These are phyloP conservation scores for Brachyhypopomus gauderio DNA, from an alignment of 2,113 vertebrate species.

Conservation along the genomic window DNA sequence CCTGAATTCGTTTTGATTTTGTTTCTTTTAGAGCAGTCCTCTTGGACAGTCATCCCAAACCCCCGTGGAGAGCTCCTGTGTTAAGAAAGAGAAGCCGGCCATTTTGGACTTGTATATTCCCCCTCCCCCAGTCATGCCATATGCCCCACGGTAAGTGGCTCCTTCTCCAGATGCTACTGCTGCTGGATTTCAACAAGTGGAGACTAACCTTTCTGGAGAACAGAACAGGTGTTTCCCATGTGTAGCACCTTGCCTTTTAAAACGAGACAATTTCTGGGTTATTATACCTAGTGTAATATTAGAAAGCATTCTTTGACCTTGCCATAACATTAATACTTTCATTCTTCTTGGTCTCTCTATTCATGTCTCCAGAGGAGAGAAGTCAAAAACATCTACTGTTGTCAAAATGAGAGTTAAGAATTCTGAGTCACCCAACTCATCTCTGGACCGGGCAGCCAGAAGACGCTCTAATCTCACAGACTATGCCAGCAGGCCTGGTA, in stretches of 20 bases:
- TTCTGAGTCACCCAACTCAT: conserved; percentile 87
- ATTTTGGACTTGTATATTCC: conserved; percentile 89
- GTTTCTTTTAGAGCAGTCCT: conserved; percentile 72
- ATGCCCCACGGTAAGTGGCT: conserved; percentile 81
- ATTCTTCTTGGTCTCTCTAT: neutral
- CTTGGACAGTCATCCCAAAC: conserved; percentile 72
- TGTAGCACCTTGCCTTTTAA: neutral
- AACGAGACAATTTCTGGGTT: neutral
- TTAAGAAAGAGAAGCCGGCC: conserved; percentile 83
- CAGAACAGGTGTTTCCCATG: neutral
- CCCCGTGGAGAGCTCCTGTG: conserved; percentile 67
- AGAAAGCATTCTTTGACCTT: neutral
- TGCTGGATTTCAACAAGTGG: too few species aligned
- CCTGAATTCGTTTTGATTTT: neutral
- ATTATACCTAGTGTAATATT: neutral
- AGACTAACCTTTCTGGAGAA: neutral
- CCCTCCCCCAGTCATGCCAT: conserved; percentile 85
- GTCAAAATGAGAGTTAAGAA: conserved; percentile 74
- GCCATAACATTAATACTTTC: neutral
- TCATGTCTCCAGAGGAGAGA: conserved; percentile 74
- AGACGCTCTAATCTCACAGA: conserved; percentile 77
- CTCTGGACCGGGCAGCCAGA: conserved; percentile 81
- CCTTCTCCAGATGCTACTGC: neutral
- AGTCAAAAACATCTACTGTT: conserved; percentile 65
- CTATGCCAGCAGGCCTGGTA: conserved; percentile 69